phyloP scores from a whole-genome alignment of 2,888 invertebrate species.

The Agrotis puta region DNA sequence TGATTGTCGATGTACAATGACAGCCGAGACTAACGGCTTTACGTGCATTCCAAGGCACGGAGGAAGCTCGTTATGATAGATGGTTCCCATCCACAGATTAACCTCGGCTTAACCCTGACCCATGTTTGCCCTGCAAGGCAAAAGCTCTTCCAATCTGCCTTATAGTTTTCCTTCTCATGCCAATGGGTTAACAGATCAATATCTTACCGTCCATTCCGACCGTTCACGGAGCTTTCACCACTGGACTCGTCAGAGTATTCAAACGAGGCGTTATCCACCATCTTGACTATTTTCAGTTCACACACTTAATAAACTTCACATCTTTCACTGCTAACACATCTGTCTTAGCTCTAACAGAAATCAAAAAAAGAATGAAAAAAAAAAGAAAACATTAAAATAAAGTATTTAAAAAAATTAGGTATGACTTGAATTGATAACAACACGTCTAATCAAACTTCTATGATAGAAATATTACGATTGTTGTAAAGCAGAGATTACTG shows the following conservation, averaged over 20 bases:
- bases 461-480: conserved; percentile 23
- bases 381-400: not conserved
- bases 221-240: conserved; percentile 72
- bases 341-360: conserved; percentile 33
- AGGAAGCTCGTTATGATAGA: too few relatives aligned
- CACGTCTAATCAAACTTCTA: conserved; percentile 4
- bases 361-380: conserved; percentile 6
- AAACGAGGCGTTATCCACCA: conserved; percentile 88
- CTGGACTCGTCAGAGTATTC: conserved; percentile 87
- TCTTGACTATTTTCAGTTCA: conserved; percentile 68
- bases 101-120: too few relatives aligned
- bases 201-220: conserved; percentile 78
- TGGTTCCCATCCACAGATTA: too few relatives aligned
- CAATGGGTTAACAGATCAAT: conserved; percentile 9
- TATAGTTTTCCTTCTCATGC: too few relatives aligned
- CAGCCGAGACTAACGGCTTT: too few relatives aligned
- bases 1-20: too few relatives aligned
- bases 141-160: too few relatives aligned
- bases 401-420: conserved; percentile 25
- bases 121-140: too few relatives aligned
- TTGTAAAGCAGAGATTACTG: conserved; percentile 30
- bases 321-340: conserved; percentile 57
- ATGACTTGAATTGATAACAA: conserved; percentile 10
- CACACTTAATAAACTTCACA: conserved; percentile 56
- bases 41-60: too few relatives aligned